phyloP scores from a whole-genome alignment of 2,113 vertebrate species.

The Tetraodon nigroviridis region DNA sequence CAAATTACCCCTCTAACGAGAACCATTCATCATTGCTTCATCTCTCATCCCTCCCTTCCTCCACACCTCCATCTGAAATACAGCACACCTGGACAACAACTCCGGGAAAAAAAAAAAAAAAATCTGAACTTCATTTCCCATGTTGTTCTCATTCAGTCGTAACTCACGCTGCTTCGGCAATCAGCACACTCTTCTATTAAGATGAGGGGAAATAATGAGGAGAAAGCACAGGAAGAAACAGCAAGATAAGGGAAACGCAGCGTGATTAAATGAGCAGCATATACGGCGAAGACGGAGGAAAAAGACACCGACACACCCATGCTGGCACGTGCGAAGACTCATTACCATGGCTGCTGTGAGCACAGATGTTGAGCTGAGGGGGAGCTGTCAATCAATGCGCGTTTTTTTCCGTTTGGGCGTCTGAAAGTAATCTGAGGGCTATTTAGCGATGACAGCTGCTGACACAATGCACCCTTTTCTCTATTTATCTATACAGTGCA shows the following conservation, averaged over 20 bases:
- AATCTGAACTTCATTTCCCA: constrained; percentile 16
- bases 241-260: constrained; percentile 40
- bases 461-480: constrained; percentile 69
- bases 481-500: constrained; percentile 62
- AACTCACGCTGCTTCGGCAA: constrained; percentile 24
- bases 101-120: not conserved
- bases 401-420: constrained; percentile 31
- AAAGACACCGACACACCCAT: constrained; percentile 55
- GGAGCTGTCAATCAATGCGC: constrained; percentile 68
- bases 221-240: constrained; percentile 1
- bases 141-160: constrained; percentile 18
- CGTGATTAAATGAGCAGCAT: constrained; percentile 50
- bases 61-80: constrained; percentile 42
- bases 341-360: constrained; percentile 74
- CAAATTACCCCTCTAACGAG: constrained; percentile 80
- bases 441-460: constrained; percentile 72
- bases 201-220: constrained; percentile 20
- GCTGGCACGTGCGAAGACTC: constrained; percentile 67
- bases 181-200: constrained; percentile 28
- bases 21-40: constrained; percentile 81
- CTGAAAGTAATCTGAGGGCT: constrained; percentile 69
- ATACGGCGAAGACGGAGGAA: constrained; percentile 40
- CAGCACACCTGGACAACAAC: constrained; percentile 49
- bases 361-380: constrained; percentile 75
- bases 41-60: constrained; percentile 46